Evolutionary conservation across 2,888 invertebrate species (phyloP).

Genomic region (Polyploca ridens): DNA sequence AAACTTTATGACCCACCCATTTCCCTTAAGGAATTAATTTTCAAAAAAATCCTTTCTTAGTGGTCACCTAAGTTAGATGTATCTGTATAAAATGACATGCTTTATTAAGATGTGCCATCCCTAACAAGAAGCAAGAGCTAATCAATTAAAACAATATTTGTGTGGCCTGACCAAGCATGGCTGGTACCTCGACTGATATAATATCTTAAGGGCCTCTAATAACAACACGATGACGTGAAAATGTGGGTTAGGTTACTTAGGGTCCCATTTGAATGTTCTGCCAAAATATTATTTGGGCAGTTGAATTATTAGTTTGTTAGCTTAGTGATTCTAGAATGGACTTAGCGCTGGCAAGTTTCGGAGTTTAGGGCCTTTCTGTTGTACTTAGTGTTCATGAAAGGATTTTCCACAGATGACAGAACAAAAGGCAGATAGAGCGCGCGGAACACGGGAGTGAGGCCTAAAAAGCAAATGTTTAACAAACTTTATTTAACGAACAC

Average conservation of each 20-base stretch:
- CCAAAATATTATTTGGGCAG: neutral
- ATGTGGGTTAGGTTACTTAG: conserved; percentile 9
- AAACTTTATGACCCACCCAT: too few relatives aligned
- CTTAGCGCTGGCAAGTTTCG: neutral
- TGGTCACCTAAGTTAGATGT: too few relatives aligned
- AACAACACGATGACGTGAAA: conserved; percentile 5
- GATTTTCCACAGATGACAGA: too few relatives aligned
- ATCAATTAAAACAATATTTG: conserved; percentile 68
- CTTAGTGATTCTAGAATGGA: neutral
- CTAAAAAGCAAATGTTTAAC: too few relatives aligned
- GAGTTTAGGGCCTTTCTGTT: neutral
- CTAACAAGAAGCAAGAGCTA: conserved; percentile 31
- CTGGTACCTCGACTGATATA: conserved; percentile 13
- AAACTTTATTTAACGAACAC: too few relatives aligned
- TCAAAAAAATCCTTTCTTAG: too few relatives aligned
- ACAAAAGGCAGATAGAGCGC: too few relatives aligned
- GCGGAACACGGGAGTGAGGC: too few relatives aligned
- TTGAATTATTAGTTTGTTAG: neutral
- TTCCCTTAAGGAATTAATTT: too few relatives aligned
- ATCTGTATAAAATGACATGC: too few relatives aligned
- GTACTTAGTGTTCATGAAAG: neutral
- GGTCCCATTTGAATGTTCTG: neutral
- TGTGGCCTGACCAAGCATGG: conserved; percentile 33
- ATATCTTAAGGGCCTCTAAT: conserved; percentile 7
- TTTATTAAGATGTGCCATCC: conserved; percentile 8